Conservation (phyloP, 2,113 vertebrate genomes). For the Lophius piscatorius region DNA sequence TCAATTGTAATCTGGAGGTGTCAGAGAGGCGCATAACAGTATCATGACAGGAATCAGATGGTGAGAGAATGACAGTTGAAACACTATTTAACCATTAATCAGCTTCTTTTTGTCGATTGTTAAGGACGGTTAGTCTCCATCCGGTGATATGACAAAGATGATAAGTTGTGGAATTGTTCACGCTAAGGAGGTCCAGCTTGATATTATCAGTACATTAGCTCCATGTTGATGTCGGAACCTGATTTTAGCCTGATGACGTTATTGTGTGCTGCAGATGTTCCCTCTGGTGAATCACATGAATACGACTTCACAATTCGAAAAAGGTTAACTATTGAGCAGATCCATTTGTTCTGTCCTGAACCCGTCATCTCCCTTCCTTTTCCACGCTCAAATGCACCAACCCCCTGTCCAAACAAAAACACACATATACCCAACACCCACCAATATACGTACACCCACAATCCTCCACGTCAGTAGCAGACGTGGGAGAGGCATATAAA, state of each 20-base stretch:
- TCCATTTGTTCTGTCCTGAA: constrained; percentile 75
- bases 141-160: not conserved
- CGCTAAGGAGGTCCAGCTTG: constrained; percentile 12
- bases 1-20: constrained; percentile 77
- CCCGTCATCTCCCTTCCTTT: constrained; percentile 53
- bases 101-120: constrained; percentile 8
- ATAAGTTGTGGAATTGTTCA: constrained; percentile 21
- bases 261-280: constrained; percentile 43
- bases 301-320: constrained; percentile 51
- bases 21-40: constrained; percentile 27
- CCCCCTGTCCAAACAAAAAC: constrained; percentile 30
- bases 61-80: constrained; percentile 13
- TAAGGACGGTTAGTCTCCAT: not conserved
- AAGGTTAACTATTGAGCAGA: constrained; percentile 67
- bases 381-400: constrained; percentile 34
- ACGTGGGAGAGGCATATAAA: constrained; percentile 77
- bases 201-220: constrained; percentile 18
- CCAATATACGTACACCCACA: constrained; percentile 74
- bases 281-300: constrained; percentile 28
- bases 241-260: constrained; percentile 55
- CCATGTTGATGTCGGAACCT: constrained; percentile 38
- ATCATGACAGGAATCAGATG: constrained; percentile 42
- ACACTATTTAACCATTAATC: not conserved
- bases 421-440: constrained; percentile 42
- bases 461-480: constrained; percentile 77